Evolutionary conservation across 2,113 vertebrate genomes (phyloP), one percentile per base, ranked within the genome.

Genomic region (Crypturellus undulatus): DNA sequence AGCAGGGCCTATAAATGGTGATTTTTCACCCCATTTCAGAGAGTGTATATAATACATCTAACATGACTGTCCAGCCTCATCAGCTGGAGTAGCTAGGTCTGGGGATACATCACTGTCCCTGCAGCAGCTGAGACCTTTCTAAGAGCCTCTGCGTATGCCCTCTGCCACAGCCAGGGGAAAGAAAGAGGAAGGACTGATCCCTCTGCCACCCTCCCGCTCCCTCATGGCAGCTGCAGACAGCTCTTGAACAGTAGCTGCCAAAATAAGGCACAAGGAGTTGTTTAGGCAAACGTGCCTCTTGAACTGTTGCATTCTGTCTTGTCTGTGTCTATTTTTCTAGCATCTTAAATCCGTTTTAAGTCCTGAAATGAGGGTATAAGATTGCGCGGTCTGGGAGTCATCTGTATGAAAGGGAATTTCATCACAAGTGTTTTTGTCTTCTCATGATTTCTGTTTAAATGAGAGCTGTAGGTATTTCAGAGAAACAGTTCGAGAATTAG

Each of bases 211-310:
- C 15, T 70, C 28, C 54, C 63, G 26, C 24, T 90, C 25, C 36
- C 30, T 90, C 1, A 0, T 49, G 82, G 71, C 82, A 93, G 76
- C n/a, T 90, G 82, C 49, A 63, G 54, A 75, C 93, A 91, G 87
- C 82, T 94, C 87, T 79, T 95, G 59, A 59, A 59, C 24, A 88
- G 40, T 45, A 40, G 68, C 63, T 86, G 82, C 79, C 90, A 85
- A 93, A 94, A 73, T 12, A 42, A 0, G 0, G 45, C 58, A 19
- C 79, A 77, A 65, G 18, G 49, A 85, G 6, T 32, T 92, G 68
- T 51, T 90, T 24, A 77, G 45, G 47, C 28, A 93, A 88, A 77
- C 70, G 76, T 49, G 40, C 68, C 40, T 72, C 85, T 79, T 25
- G 22, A 85, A 54, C 63, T 87, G 82, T 40, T 94, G 59, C 21